phyloP scores from a whole-genome alignment of 1,140 invertebrate species.

The Rhyzopertha dominica region DNA sequence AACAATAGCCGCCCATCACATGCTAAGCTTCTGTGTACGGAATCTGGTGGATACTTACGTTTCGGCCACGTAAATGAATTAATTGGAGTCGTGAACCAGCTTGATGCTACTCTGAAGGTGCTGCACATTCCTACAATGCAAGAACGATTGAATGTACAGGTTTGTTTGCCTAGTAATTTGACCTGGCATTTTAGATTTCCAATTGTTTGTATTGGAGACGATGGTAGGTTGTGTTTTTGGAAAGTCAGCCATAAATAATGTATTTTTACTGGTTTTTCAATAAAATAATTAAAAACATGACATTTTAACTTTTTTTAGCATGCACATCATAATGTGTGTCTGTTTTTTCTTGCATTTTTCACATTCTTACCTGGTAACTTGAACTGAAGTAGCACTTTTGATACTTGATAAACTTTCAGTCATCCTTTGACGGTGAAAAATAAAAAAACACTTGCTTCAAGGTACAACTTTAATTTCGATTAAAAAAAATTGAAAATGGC shows the following conservation, averaged over 20 bases:
- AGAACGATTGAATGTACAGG: constrained; percentile 48
- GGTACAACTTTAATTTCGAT: no score
- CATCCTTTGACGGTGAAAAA: no score
- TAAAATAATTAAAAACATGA: no score
- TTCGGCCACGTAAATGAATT: constrained; percentile 54
- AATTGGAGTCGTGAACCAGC: constrained; percentile 55
- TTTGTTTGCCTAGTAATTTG: constrained; percentile 54
- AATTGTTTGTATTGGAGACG: constrained; percentile 57
- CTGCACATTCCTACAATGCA: constrained; percentile 53
- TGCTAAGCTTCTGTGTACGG: constrained; percentile 51
- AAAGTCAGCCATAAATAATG: constrained; percentile 54
- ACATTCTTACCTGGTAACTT: no score
- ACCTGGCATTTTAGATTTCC: constrained; percentile 60
- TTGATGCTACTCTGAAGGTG: constrained; percentile 56
- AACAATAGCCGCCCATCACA: constrained; percentile 46
- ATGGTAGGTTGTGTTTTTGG: constrained; percentile 60
- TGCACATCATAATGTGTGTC: no score
- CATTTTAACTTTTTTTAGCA: no score
- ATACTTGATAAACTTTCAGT: no score
- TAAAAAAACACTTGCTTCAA: no score
- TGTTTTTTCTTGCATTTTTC: no score
- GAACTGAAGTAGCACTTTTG: no score
- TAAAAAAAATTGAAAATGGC: no score
- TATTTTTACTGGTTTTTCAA: constrained; percentile 8
- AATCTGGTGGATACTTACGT: constrained; percentile 53